A percentile compares a stretch with the other conserved stretches of the same genome.
phyloP scores from a whole-genome alignment of 2,797 vertebrate genomes.

The Galaxias olidus region DNA sequence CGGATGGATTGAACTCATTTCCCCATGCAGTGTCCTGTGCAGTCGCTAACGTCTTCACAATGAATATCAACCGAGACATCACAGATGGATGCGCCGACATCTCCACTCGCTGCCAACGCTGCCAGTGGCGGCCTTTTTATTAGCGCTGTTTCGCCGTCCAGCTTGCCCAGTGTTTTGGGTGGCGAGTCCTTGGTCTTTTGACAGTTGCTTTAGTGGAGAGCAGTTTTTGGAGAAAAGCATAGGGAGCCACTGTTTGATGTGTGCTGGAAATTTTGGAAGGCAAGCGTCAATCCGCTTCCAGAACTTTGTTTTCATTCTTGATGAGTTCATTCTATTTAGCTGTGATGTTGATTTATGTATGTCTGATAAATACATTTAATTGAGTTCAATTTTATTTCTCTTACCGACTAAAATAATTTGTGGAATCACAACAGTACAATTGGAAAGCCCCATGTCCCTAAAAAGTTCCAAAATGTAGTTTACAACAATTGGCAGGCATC shows the following conservation, averaged over 20 bases:
- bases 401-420: no score
- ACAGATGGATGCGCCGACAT: constrained; percentile 54
- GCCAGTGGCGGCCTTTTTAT: constrained; percentile 49
- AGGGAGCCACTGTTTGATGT: not conserved
- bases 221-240: no score
- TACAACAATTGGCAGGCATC: no score
- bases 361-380: no score
- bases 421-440: no score
- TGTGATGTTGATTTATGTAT: not conserved
- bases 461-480: no score
- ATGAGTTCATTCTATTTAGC: not conserved
- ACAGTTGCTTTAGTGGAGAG: not conserved
- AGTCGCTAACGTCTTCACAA: constrained; percentile 50
- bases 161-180: constrained; percentile 15
- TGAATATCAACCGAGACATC: constrained; percentile 40
- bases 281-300: no score
- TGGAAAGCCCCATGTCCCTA: no score
- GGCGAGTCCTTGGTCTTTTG: constrained; percentile 12
- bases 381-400: no score
- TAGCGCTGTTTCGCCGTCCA: constrained; percentile 36
- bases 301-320: no score
- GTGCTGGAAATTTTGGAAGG: not conserved
- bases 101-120: constrained; percentile 17
- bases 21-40: constrained; percentile 41
- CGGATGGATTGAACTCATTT: constrained; percentile 1